Evolutionary conservation across 1,140 invertebrate genomes (phyloP).

Genomic region (Panagrolaimus sp.): DNA sequence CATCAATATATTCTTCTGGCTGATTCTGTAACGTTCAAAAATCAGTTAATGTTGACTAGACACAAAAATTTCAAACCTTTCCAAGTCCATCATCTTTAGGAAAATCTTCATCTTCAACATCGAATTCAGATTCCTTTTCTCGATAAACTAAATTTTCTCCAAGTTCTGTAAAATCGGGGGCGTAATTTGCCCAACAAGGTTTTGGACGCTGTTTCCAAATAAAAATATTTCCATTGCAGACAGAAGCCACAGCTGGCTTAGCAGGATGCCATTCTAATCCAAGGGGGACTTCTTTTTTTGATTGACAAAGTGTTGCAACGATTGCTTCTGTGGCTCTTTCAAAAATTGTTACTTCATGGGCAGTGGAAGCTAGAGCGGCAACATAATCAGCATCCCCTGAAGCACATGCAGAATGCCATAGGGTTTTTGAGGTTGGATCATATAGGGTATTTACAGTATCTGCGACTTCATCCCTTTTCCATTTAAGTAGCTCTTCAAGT

Average conservation of each 20-base stretch:
- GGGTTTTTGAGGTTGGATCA: not conserved
- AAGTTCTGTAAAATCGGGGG: constrained; percentile 2
- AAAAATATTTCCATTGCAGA: not conserved
- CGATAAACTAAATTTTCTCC: not conserved
- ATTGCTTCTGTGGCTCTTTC: not conserved
- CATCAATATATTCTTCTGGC: not conserved
- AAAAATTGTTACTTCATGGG: not conserved
- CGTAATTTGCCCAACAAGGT: not conserved
- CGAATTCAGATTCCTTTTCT: constrained; percentile 4
- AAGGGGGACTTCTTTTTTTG: not conserved
- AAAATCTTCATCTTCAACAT: constrained; percentile 11
- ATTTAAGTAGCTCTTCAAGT: not conserved
- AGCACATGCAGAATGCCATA: constrained; percentile 11
- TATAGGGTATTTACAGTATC: not conserved
- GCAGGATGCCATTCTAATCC: not conserved
- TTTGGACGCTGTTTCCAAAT: not conserved
- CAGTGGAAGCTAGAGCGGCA: not conserved
- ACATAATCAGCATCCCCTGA: not conserved
- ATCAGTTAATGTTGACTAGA: too few species aligned
- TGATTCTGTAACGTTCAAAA: not conserved
- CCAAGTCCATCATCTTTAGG: not conserved
- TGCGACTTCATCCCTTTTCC: not conserved
- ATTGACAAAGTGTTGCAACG: not conserved
- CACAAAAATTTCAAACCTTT: too few species aligned
- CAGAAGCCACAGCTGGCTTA: constrained; percentile 5